Conservation (phyloP, 1,140 invertebrate species). For the Platyscapa corneri region DNA sequence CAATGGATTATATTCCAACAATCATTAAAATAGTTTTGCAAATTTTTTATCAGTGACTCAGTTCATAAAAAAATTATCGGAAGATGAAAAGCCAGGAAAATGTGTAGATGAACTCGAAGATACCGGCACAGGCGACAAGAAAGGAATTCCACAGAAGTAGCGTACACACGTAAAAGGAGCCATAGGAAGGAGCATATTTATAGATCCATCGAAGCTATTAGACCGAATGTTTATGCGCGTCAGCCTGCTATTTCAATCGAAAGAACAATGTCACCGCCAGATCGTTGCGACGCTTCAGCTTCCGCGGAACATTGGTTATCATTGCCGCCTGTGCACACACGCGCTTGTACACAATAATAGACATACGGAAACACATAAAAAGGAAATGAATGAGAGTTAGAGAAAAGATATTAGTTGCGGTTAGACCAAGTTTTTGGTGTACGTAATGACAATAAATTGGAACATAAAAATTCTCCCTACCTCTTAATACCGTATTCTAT, state of each 20-base stretch:
- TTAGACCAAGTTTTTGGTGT: background rate
- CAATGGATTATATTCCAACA: no score
- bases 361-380: background rate
- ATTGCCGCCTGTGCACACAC: background rate
- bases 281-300: background rate
- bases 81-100: no score
- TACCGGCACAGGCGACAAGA: background rate
- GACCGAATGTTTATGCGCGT: conserved; percentile 64
- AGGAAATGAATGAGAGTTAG: background rate
- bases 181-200: conserved; percentile 56
- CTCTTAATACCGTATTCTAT: no score
- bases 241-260: conserved; percentile 64
- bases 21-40: no score
- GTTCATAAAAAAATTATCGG: no score
- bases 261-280: conserved; percentile 33
- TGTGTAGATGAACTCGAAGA: background rate
- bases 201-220: conserved; percentile 61
- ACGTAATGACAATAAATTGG: no score
- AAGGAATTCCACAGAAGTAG: background rate
- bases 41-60: no score
- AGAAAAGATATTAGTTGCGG: background rate
- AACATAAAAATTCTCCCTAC: no score
- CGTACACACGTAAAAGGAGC: background rate
- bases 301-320: background rate
- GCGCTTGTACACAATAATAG: background rate